Evolutionary conservation across 2,797 vertebrate genomes (phyloP).

Genomic region (Uromys caudimaculatus): DNA sequence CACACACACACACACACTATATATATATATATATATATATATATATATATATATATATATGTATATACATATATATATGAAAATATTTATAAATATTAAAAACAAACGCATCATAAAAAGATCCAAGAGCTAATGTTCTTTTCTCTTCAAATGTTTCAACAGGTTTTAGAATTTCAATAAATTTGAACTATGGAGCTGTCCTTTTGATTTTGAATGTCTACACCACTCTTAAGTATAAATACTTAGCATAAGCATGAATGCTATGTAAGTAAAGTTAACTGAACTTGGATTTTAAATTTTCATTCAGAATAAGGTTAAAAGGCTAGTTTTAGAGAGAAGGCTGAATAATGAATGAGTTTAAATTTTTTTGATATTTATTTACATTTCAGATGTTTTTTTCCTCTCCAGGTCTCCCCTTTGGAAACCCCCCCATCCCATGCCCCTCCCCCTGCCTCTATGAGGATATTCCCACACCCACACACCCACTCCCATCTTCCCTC

Average conservation of each 20-base stretch:
- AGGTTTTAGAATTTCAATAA: not conserved
- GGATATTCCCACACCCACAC: no score
- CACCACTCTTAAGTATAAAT: not conserved
- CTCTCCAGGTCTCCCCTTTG: no score
- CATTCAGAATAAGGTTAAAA: not conserved
- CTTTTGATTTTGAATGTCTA: not conserved
- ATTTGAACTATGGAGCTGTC: not conserved
- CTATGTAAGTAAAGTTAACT: not conserved
- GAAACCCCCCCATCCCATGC: no score
- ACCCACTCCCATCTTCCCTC: no score
- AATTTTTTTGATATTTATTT: no score
- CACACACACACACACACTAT: no score
- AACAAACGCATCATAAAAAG: not conserved
- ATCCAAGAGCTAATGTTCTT: not conserved
- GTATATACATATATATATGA: not conserved
- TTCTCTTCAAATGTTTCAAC: not conserved
- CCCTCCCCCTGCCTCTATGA: no score
- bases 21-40: not conserved
- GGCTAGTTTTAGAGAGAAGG: not conserved
- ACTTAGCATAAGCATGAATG: not conserved
- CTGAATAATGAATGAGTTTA: not conserved
- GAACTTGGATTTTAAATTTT: not conserved
- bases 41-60: not conserved
- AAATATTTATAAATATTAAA: not conserved
- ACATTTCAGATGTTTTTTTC: no score